These are phyloP conservation scores for Cotesia congregata DNA, from an alignment of 2,888 invertebrate genomes.

Conservation along the genomic window DNA sequence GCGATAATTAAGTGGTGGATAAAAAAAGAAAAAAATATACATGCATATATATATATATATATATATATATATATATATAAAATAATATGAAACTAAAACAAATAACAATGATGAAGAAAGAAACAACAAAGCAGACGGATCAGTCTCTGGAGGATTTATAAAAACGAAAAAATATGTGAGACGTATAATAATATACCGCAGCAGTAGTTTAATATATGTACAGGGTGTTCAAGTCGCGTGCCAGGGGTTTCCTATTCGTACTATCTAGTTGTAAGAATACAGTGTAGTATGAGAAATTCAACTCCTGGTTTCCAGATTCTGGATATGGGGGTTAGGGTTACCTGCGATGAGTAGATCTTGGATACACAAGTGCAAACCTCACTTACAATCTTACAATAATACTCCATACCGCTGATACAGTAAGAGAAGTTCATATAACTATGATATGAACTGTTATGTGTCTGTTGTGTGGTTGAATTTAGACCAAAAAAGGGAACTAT, in stretches of 20 bases:
- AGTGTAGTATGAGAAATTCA: background rate
- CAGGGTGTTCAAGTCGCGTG: constrained; percentile 31
- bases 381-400: constrained; percentile 5
- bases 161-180: constrained; percentile 52
- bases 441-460: constrained; percentile 1
- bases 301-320: background rate
- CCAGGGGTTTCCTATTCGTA: constrained; percentile 24
- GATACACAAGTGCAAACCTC: constrained; percentile 26
- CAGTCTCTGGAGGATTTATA: constrained; percentile 50
- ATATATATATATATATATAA: background rate
- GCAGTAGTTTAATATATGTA: constrained; percentile 10
- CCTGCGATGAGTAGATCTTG: constrained; percentile 1
- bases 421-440: too few species aligned
- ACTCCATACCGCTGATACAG: too few species aligned
- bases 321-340: background rate
- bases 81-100: background rate
- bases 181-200: constrained; percentile 30
- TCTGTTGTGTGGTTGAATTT: constrained; percentile 14
- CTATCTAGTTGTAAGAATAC: background rate
- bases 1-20: constrained; percentile 8
- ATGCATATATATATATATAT: too few species aligned
- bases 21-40: constrained; percentile 3
- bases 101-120: constrained; percentile 9
- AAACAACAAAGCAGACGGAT: constrained; percentile 29
- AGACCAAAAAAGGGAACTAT: constrained; percentile 31